phyloP scores from a whole-genome alignment of 2,888 invertebrate species.

The Megastigmus dorsalis region DNA sequence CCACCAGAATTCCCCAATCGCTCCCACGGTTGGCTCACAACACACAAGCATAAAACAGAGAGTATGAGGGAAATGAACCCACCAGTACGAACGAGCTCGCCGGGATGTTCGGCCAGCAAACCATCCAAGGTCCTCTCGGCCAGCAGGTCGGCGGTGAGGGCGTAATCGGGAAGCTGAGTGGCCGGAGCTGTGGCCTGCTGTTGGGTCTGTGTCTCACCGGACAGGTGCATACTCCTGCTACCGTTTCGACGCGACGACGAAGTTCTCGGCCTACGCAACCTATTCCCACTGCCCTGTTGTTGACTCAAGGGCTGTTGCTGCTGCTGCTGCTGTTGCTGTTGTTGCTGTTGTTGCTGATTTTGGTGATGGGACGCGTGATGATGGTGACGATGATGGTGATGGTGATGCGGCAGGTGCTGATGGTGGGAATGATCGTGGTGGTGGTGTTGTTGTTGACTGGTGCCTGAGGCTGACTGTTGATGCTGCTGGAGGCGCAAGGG shows the following conservation, averaged over 20 bases:
- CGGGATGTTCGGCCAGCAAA: slow-evolving; percentile 91
- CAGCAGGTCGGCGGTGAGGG: slow-evolving; percentile 86
- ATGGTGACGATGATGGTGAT: slow-evolving; percentile 43
- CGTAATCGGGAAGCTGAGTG: slow-evolving; percentile 76
- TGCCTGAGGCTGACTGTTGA: slow-evolving; percentile 25
- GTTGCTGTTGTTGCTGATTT: slow-evolving; percentile 57
- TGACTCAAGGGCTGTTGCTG: slow-evolving; percentile 33
- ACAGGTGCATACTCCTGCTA: slow-evolving; percentile 82
- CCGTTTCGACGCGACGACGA: slow-evolving; percentile 63
- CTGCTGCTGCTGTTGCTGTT: slow-evolving; percentile 54
- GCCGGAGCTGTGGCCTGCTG: slow-evolving; percentile 37
- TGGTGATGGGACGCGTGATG: slow-evolving; percentile 2
- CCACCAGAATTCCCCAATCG: no score
- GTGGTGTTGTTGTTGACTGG: slow-evolving; percentile 2
- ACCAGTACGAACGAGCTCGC: slow-evolving; percentile 94
- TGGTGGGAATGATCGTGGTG: slow-evolving; percentile 50
- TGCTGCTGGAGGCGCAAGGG: slow-evolving; percentile 44
- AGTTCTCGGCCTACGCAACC: slow-evolving; percentile 65
- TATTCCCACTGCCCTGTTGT: slow-evolving; percentile 19
- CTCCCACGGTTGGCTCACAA: no score
- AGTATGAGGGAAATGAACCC: no score
- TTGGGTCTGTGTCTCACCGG: slow-evolving; percentile 79
- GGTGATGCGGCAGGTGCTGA: slow-evolving; percentile 45
- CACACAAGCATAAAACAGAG: no score
- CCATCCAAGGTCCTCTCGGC: slow-evolving; percentile 90